Evolutionary conservation across 2,113 vertebrate species (phyloP).

Genomic region (Origma solitaria): DNA sequence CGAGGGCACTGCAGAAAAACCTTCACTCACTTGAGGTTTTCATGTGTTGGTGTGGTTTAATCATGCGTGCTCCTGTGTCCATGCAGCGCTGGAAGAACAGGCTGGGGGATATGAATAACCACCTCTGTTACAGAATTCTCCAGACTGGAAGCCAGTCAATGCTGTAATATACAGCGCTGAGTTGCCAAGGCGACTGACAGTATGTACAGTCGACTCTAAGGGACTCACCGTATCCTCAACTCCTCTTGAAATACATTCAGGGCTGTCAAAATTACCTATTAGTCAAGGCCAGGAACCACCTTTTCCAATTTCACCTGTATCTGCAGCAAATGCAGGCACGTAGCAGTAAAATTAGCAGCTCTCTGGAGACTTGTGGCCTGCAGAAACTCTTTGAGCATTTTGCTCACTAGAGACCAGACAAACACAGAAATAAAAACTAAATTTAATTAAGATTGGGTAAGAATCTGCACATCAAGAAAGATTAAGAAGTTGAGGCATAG

Average conservation of each 20-base stretch:
- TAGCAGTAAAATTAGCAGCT: neutral
- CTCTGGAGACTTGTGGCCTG: neutral
- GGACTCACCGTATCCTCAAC: neutral
- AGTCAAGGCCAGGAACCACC: neutral
- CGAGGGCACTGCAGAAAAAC: neutral
- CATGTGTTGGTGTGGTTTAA: neutral
- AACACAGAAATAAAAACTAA: neutral
- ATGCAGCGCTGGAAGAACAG: neutral
- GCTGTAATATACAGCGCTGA: neutral
- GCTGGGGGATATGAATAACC: neutral
- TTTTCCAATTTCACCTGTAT: neutral
- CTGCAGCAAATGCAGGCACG: neutral
- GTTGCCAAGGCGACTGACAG: neutral
- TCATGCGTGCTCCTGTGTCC: neutral
- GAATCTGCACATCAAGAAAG: neutral
- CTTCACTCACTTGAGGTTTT: neutral
- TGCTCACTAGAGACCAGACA: neutral
- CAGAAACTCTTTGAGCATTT: neutral
- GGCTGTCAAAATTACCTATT: neutral
- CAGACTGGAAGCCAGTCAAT: neutral
- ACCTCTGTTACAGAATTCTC: neutral
- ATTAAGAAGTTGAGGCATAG: neutral
- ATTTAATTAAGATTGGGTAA: neutral
- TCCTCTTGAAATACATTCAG: neutral
- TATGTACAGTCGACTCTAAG: accelerated